Base-by-base conservation (phyloP, 2,888 invertebrate genomes). In the Dinocampus coccinellae region DNA sequence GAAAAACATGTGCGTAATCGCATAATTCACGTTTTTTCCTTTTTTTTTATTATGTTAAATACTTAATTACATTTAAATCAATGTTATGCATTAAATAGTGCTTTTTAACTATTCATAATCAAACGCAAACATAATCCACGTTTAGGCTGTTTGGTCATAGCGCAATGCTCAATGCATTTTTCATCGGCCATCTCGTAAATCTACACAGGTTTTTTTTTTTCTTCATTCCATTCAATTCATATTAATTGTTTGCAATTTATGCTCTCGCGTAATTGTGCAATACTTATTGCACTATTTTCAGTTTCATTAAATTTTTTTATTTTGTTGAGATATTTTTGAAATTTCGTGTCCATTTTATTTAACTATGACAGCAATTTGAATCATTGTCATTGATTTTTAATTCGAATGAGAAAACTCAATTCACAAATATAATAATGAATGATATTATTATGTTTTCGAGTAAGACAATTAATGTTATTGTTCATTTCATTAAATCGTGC, bases 21-120 rank as follows among this genome's bases (percentile, higher is more conserved):
- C 79, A 79, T 82, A 79, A 77, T 77, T 76, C 73, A 75, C 77
- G 76, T 79, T 76, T 74, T 73, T 77, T 61, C 20, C 22, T 36
- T 34, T 20, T 62, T 62, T 42, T 33, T 76, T 78, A 76, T 69
- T 81, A 81, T 78, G 78, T 82, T 83, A 82, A 80, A 80, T 82
- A 81, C 80, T 79, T 77, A 78, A 77, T 79, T 77, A 75, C 75
- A 76, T 76, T 74, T 75, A 75, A 72, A 75, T 72, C 72, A 76
- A 70, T 64, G 70, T 73, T 76, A 77, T 64, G 74, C 78, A 80
- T 73, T 69, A 79, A 81, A 77, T 78, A 79, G 80, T 77, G 76
- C 74, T 70, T 68, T 42, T 66, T 60, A 29, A 71, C 58, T 72
- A 63, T 68, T 72, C 70, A 64, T 72, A 74, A 62, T 68, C 65